These are phyloP conservation scores for Martes martes DNA, from an alignment of 2,113 vertebrate species.

Conservation along the genomic window DNA sequence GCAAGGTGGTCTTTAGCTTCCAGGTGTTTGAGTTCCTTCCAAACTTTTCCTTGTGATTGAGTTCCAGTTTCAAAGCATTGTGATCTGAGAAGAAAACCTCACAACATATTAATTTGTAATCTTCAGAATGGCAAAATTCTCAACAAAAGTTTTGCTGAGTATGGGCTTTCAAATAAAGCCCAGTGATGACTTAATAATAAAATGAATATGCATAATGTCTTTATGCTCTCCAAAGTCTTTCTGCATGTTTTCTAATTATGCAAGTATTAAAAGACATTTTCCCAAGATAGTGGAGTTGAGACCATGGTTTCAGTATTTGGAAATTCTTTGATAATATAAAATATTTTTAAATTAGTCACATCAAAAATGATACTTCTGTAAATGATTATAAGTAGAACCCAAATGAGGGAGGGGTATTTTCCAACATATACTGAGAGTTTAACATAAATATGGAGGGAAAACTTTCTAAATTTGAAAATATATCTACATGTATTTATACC, in stretches of 20 bases:
- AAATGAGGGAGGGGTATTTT: not conserved
- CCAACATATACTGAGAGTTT: not conserved
- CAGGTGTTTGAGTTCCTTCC: no score
- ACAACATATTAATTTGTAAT: not conserved
- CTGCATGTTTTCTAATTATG: not conserved
- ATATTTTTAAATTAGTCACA: not conserved
- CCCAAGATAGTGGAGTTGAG: not conserved
- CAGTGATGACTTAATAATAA: not conserved
- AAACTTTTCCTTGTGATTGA: no score
- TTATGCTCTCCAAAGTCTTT: not conserved
- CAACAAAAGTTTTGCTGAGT: not conserved
- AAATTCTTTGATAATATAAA: slow-evolving; percentile 27
- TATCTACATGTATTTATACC: not conserved
- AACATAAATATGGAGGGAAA: not conserved
- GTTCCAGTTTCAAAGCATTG: no score
- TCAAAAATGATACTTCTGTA: not conserved
- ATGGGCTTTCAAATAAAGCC: not conserved
- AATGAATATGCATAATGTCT: not conserved
- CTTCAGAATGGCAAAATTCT: not conserved
- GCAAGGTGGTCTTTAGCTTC: no score
- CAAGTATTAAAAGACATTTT: not conserved
- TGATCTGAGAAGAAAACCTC: not conserved
- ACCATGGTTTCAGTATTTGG: not conserved
- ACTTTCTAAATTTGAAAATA: not conserved
- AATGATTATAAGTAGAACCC: not conserved